Conservation (phyloP, 64 coral and sea anemone genomes). For the Anthopleura sola region DNA sequence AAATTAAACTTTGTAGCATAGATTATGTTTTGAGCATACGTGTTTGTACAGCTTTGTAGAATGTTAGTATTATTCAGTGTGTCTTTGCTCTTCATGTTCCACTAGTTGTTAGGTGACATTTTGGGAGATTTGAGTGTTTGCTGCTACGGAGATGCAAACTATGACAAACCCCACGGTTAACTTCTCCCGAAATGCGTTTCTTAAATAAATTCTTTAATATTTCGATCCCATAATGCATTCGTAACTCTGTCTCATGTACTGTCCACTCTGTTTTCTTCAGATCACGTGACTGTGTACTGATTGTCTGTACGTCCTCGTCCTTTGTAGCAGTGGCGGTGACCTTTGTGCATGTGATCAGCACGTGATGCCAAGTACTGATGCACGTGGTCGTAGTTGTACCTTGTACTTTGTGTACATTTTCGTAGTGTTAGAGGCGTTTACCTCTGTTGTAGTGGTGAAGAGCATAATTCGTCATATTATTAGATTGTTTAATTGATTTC, state of each 20-base stretch:
- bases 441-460: background rate
- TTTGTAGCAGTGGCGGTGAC: slow-evolving; percentile 42
- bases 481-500: background rate
- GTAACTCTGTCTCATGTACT: slow-evolving; percentile 11
- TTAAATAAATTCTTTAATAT: no score
- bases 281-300: slow-evolving; percentile 41
- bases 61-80: no score
- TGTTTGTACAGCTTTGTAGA: no score
- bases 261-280: slow-evolving; percentile 25
- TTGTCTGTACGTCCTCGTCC: slow-evolving; percentile 43
- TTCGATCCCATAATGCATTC: background rate
- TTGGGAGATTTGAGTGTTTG: no score
- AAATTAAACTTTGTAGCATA: no score
- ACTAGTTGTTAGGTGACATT: no score
- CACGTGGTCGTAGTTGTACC: slow-evolving; percentile 12
- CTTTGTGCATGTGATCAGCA: slow-evolving; percentile 36
- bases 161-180: no score
- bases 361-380: slow-evolving; percentile 36
- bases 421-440: slow-evolving; percentile 13
- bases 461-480: background rate
- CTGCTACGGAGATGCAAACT: no score
- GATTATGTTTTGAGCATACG: no score
- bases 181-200: no score
- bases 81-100: no score
- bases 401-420: slow-evolving; percentile 18